Base-by-base conservation (phyloP, 2,797 vertebrate species). In the Poecilia velifera region DNA sequence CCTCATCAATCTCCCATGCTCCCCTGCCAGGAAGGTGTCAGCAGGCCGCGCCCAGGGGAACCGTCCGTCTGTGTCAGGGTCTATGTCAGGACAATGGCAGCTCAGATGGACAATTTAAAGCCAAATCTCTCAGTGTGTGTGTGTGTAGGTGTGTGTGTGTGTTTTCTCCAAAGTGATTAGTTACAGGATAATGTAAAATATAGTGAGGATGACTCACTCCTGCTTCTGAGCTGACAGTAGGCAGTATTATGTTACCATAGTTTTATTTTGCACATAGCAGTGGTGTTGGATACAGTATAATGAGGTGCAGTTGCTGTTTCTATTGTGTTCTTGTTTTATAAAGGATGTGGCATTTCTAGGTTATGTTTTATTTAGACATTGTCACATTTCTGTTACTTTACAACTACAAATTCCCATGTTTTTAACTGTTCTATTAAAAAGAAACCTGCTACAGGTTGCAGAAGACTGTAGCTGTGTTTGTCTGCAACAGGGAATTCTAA, bases 1-100 rank as follows among this genome's bases (percentile, higher is more conserved):
- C 90, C 72, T 43, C 84, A 85, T 94, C 88, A 83, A 72, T 94
- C 89, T 10, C 51, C 49, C 0, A 1, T 13, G 0, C 6, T 49
- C 20, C 8, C 31, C 36, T 82, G 90, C 91, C 93, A 92, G 79
- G 74, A 78, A n/a, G 80, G 18, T 89, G 91, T 94, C 93, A 91
- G 84, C 92, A 88, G 81, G 83, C 2, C 46, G 70, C 79, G 28
- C 51, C 73, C 59, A 16, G 79, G n/a, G 74, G 46, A 70, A 18
- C 14, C 22, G 74, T 83, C 59, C 76, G 64, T 81, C 73, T 76
- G 34, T 77, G 49, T 0, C 34, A 57, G 81, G 45, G 66, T 86
- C 83, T 14, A 77, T 79, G 73, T 79, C 84, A 80, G 78, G 76
- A 82, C 87, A 88, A 84, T 86, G 78, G 83, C 84, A 86, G 87